Base-by-base conservation (phyloP, 1,140 invertebrate species). In the Maconellicoccus hirsutus region DNA sequence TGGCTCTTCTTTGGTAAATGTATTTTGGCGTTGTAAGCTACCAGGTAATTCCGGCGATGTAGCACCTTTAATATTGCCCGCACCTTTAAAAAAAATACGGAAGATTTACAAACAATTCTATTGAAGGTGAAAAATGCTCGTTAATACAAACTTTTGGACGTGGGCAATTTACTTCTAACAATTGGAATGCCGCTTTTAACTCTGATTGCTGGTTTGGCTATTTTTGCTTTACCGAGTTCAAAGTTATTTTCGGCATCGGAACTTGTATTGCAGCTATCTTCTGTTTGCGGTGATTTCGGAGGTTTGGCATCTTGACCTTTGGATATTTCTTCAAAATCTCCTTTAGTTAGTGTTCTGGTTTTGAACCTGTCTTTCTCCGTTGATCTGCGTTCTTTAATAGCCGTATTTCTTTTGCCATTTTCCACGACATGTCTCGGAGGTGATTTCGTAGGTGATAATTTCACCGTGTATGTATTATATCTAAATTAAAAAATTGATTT, bases 311-410 rank as follows among this genome's bases (percentile, higher is more conserved):
- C 61, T 12, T 33, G 72, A 7, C 16, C 23, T 69, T 69, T 63
- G 0, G 71, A 27, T 26, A 73, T 73, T 59, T 71, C 66, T 23
- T 71, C 71, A 25, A 73, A 26, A 12, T 73, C 75, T 26, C 63
- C 73, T 70, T 76, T 73, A 25, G 70, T 69, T 27, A 87, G 75
- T 0, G 86, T 88, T 73, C 83, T 81, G 0, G 86, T 88, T 73
- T 82, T 81, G 77, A 86, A 87, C 19, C 86, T 80, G 25, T 88
- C 85, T 7, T 82, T 84, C 73, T 86, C 77, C 10, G 75, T 74
- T 26, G 72, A 70, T 38, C 76, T 73, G 21, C 61, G 61, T 14
- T 66, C 61, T 66, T 66, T 66, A 19, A 23, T 25, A 4, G 61
- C 25, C 10, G 22, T 8, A 25, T 66, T 66, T 66, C 25, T 66